phyloP scores from a whole-genome alignment of 2,888 invertebrate genomes.

The Aspidiotus destructor region DNA sequence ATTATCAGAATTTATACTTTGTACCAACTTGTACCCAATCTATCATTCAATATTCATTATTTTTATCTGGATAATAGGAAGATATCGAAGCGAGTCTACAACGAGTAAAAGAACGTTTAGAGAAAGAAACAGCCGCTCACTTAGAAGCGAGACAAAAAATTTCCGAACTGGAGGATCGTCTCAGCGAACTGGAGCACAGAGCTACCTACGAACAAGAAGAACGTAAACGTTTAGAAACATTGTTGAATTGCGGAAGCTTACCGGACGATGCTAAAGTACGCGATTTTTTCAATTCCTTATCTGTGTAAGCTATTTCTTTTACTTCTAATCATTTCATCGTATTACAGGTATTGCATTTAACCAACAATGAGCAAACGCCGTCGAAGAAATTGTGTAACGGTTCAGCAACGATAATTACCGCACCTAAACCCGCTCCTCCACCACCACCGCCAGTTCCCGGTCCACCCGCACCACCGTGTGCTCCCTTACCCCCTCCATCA shows the following conservation, averaged over 20 bases:
- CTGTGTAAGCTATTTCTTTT: not conserved
- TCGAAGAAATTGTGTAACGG: conserved; percentile 19
- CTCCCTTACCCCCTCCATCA: conserved; percentile 38
- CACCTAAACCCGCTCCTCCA: conserved; percentile 52
- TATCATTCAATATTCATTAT: conserved; percentile 1
- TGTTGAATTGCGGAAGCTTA: conserved; percentile 81
- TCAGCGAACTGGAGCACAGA: conserved; percentile 55
- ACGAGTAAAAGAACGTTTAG: conserved; percentile 74
- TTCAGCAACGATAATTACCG: conserved; percentile 39
- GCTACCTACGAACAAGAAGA: conserved; percentile 69
- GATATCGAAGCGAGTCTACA: conserved; percentile 74
- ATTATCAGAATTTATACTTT: too few species aligned
- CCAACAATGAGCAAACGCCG: conserved; percentile 25
- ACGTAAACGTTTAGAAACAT: conserved; percentile 67
- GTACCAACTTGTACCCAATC: not conserved
- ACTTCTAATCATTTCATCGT: not conserved
- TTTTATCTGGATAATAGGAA: conserved; percentile 46
- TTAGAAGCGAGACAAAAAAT: conserved; percentile 74
- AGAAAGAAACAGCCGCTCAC: conserved; percentile 78
- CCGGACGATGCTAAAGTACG: conserved; percentile 82
- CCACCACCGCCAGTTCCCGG: conserved; percentile 52
- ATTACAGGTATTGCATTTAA: conserved; percentile 37
- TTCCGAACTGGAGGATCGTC: conserved; percentile 52
- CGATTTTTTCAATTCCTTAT: not conserved
- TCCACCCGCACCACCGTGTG: conserved; percentile 43